Base-by-base conservation (phyloP, 2,797 vertebrate genomes). In the Muscicapa comitata region DNA sequence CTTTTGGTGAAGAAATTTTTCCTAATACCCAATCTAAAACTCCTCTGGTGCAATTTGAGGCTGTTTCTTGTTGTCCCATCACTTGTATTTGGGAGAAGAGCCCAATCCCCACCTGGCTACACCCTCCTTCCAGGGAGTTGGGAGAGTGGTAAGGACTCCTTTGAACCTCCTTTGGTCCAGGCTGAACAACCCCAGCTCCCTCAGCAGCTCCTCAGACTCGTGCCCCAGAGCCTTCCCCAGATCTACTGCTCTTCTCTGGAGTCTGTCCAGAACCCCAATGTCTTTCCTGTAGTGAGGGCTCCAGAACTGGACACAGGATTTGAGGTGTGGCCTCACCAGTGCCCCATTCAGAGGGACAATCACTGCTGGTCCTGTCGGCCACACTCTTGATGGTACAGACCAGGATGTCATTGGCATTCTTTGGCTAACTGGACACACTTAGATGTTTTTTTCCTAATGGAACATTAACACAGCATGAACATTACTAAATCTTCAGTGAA, bases 271-370 rank as follows among this genome's bases (percentile, higher is more conserved):
- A 12, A 0, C 38, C 29, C 40, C 50, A 7, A 0, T 23, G 37
- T 16, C 0, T 25, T 45, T 58, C 17, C 1, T 11, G 4, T 3
- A 13, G 29, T 40, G 33, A 66, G 45, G 1, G 29, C 0, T 28
- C 2, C 86, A 38, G 43, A 67, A 29, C 40, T 48, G 6, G 4
- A 28, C 29, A 51, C 42, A n/a, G 35, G 0, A 37, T 0, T 50
- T 1, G 4, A 81, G 26, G 9, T n/a, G 35, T 17, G 19, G 31
- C 70, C 62, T 68, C 70, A 24, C 7, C 42, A 57, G 11, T 25
- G 62, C 19, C 28, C 4, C 14, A 5, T 14, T 14, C 2, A 63
- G 8, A 8, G 10, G n/a, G 11, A 76, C 28, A 50, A 21, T 37
- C 70, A 6, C 37, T 70, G 37, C 29, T 4, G 3, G 14, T 26